Evolutionary conservation across 2,888 invertebrate genomes (phyloP).

Genomic region (Lymantria monacha): DNA sequence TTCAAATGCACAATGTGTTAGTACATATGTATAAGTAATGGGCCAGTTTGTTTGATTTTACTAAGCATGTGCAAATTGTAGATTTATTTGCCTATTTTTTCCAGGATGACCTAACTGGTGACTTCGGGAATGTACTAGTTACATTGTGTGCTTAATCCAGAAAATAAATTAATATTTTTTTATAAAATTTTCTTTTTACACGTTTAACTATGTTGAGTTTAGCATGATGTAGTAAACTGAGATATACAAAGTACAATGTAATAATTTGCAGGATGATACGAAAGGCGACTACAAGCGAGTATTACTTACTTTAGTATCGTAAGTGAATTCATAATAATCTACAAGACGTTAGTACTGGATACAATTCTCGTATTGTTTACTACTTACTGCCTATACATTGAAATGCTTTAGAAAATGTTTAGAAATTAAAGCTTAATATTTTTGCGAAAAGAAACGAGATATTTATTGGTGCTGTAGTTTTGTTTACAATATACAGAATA

Average conservation of each 20-base stretch:
- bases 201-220: constrained; percentile 49
- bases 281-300: constrained; percentile 87
- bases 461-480: constrained; percentile 82
- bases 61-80: constrained; percentile 54
- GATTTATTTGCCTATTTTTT: constrained; percentile 70
- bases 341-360: constrained; percentile 26
- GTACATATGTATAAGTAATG: constrained; percentile 59
- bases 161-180: constrained; percentile 39
- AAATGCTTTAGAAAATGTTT: constrained; percentile 68
- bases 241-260: constrained; percentile 61
- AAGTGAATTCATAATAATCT: constrained; percentile 57
- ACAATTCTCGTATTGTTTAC: constrained; percentile 38
- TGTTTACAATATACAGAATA: constrained; percentile 63
- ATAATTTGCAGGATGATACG: constrained; percentile 85
- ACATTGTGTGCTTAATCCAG: constrained; percentile 79
- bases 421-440: constrained; percentile 70
- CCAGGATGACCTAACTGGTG: constrained; percentile 86
- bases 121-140: constrained; percentile 85
- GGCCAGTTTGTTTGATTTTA: constrained; percentile 58
- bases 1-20: constrained; percentile 48
- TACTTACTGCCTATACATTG: constrained; percentile 67
- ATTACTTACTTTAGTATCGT: constrained; percentile 82
- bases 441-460: constrained; percentile 73
- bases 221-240: constrained; percentile 50
- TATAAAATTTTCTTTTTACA: constrained; percentile 45